These are phyloP conservation scores for Sclerodermus sp. DNA, from an alignment of 2,888 invertebrate genomes.

Conservation along the genomic window DNA sequence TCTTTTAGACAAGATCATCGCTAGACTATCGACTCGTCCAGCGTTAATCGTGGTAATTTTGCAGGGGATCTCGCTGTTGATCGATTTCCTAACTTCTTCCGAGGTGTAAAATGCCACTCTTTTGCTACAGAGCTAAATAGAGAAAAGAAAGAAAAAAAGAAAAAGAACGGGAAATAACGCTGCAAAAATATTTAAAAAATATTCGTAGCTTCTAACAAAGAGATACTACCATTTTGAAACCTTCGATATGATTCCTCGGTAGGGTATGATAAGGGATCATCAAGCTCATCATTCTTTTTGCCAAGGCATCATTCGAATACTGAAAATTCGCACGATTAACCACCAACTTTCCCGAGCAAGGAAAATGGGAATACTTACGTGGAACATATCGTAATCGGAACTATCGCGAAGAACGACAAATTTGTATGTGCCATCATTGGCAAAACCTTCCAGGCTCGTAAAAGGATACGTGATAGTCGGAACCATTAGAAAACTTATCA, in stretches of 20 bases:
- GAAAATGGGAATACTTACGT: constrained; percentile 8
- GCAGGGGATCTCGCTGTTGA: constrained; percentile 25
- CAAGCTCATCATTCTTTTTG: constrained; percentile 5
- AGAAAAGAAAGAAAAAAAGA: too few relatives aligned
- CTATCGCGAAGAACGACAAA: constrained; percentile 15
- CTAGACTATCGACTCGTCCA: constrained; percentile 30
- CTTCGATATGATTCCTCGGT: constrained; percentile 2
- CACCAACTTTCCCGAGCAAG: background rate
- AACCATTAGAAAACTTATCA: constrained; percentile 22
- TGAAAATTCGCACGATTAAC: too few relatives aligned
- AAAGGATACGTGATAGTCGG: constrained; percentile 18
- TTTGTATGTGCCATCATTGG: constrained; percentile 22
- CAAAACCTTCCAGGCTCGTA: constrained; percentile 17
- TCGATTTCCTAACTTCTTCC: constrained; percentile 11
- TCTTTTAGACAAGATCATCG: constrained; percentile 28
- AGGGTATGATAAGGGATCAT: constrained; percentile 8
- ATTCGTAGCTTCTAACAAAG: background rate
- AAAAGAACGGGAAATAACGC: background rate
- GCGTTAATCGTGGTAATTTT: constrained; percentile 21
- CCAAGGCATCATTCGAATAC: constrained; percentile 11
- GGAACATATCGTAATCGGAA: constrained; percentile 21
- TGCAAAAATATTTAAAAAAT: background rate
- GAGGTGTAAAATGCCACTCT: constrained; percentile 28
- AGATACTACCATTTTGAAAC: constrained; percentile 17
- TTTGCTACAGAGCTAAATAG: constrained; percentile 20